Evolutionary conservation across 1,140 invertebrate genomes (phyloP), one percentile per base, ranked within the genome.

Genomic region (Drosophila micromelanica): DNA sequence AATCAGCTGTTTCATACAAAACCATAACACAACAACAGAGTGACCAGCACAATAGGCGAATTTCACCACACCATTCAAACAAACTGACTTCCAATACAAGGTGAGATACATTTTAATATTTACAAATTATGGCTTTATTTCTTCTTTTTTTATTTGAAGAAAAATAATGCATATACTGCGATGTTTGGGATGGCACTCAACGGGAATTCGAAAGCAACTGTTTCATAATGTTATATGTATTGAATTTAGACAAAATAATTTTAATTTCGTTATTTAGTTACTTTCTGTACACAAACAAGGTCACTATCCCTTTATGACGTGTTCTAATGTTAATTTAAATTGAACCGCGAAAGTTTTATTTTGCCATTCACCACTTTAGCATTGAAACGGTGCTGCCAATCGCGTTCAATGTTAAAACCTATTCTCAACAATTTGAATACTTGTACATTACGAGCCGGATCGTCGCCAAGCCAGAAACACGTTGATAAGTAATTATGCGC

Each of bases 391-490:
- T 9, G 35, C 38, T 64, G 61, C 52, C 69, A 57, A 35, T 20
- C 32, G 37, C 6, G 5, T 48, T 0, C 2, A 54, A 30, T 30
- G 4, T 1, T 3, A 15, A 42, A 51, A 32, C 37, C 35, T 7
- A 35, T 5, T 27, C 5, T 27, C 5, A 27, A 13, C 20, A 72
- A 77, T 85, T 85, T 80, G 63, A 85, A 85, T 78, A 86, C 80
- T 63, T 73, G 80, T 63, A 38, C 46, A 79, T 43, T 73, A 20
- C 15, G 35, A 55, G 32, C 42, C 35, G 5, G 32, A 20, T 45
- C 63, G 42, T 49, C 27, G 37, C 46, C 27, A 13, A 9, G 9
- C 6, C 15, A 56, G 45, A 27, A 45, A 51, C 70, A 64, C 52
- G 43, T 57, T 64, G 65, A 68, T 67, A 48, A 23, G 20, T 45